These are phyloP conservation scores for Spodoptera littoralis DNA, from an alignment of 2,888 invertebrate genomes.

Conservation along the genomic window DNA sequence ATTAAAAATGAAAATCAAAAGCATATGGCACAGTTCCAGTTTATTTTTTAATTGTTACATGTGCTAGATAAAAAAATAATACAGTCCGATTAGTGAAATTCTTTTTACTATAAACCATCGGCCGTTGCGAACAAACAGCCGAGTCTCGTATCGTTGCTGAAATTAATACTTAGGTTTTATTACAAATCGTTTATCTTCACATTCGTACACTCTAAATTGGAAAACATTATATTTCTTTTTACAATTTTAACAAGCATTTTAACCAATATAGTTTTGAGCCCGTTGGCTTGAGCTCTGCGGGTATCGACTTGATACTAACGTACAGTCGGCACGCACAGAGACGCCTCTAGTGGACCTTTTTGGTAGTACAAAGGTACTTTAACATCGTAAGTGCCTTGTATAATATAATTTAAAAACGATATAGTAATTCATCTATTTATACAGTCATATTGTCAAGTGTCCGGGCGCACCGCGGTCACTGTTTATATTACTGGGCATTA, in stretches of 20 bases:
- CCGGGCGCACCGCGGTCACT: constrained; percentile 60
- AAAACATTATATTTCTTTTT: constrained; percentile 79
- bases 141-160: constrained; percentile 61
- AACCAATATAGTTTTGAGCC: constrained; percentile 69
- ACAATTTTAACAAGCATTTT: constrained; percentile 83
- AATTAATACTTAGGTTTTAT: constrained; percentile 61
- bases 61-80: constrained; percentile 88
- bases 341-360: constrained; percentile 66
- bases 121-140: constrained; percentile 50
- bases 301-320: constrained; percentile 37
- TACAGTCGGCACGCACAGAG: constrained; percentile 33
- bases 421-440: constrained; percentile 82
- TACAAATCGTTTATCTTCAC: constrained; percentile 62
- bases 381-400: constrained; percentile 77
- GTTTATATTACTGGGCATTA: constrained; percentile 60
- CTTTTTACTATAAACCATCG: constrained; percentile 70
- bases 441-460: constrained; percentile 72
- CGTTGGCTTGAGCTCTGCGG: constrained; percentile 43
- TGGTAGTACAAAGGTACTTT: constrained; percentile 75
- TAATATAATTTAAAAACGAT: constrained; percentile 79
- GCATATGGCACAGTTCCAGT: constrained; percentile 88
- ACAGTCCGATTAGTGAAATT: constrained; percentile 86
- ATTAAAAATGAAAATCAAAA: constrained; percentile 59
- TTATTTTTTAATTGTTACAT: constrained; percentile 87
- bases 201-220: constrained; percentile 76